Evolutionary conservation across 2,797 vertebrate genomes (phyloP), one percentile per base, ranked within the genome.

Genomic region (Brachymystax lenok): DNA sequence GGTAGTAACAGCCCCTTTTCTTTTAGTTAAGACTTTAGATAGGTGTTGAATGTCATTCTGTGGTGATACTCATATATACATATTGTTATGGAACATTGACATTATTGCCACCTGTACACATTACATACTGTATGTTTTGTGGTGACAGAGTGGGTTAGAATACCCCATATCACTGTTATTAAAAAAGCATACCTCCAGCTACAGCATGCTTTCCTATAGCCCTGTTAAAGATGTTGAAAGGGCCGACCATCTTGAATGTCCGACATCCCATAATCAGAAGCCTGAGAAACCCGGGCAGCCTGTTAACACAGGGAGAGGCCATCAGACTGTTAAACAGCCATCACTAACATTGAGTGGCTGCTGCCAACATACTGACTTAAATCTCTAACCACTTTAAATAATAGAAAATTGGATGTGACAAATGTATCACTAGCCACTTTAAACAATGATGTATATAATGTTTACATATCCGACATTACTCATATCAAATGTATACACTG

Each of bases 241-340:
- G 40, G 2, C 40, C 2, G 74, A 17, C 81, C 85, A 35, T 73
- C 27, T 59, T 73, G 52, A 75, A 81, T 75, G 73, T 80, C 56
- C 81, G 86, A 85, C 88, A 82, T 85, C 80, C 82, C 73, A 74
- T 86, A 88, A 89, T 84, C 50, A 83, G 79, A 66, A 61, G 81
- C 74, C 76, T 82, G 77, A 86, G 86, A 86, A 85, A 81, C 84
- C 78, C 73, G 46, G 59, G 71, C 86, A 85, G 87, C 84, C 78
- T 84, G 87, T 85, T 89, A 85, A 84, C 73, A 50, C 64, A 72
- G 85, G 87, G 86, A 88, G 86, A 87, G 24, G 24, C 24, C 24
- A 24, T 24, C 24, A 24, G 24, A 24, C 24, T 24, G 24, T 24
- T 24, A 24, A 24, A 24, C 24, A 24, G 24, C 24, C 24, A 24